Base-by-base conservation (phyloP, 2,113 vertebrate species). In the Cynopterus brachyotis region DNA sequence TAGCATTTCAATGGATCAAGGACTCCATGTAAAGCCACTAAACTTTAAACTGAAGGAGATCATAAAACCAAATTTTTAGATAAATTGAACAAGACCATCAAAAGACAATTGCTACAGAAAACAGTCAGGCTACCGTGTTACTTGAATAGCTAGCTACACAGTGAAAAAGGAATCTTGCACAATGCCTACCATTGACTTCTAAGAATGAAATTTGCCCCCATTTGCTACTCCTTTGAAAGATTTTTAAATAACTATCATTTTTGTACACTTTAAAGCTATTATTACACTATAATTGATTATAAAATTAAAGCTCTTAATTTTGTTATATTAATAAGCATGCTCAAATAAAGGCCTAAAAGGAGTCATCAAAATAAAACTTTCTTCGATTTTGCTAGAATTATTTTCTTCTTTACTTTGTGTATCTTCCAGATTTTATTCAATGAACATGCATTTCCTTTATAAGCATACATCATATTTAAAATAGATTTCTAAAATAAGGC, bases 41-140 rank as follows among this genome's bases (percentile, higher is more conserved):
- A 97, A 83, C 94, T 98, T 93, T 35, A 92, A 90, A 97, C 57
- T 73, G 83, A 97, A 97, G 84, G 9, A 69, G 79, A 94, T 91
- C 85, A 82, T 11, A 85, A 96, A 98, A 97, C 70, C 94, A 40
- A 85, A 98, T 96, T 98, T 98, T 76, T 95, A 94, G 78, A 96
- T 89, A 94, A 98, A 97, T 37, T 84, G 96, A 95, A 95, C 92
- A 97, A 97, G 95, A 94, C 55, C 92, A 98, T 98, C 97, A 96
- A 97, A 88, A 98, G 89, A 95, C 93, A 98, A 91, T 37, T 97
- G 96, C 95, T 97, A 98, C 67, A 95, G 91, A 96, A 96, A 97
- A 97, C 80, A 93, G 40, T 86, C 95, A 95, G 93, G 93, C 83
- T 91, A 92, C 76, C 60, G 19, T 3, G 0, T 73, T 15, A 75